Base-by-base conservation (phyloP, 1,140 invertebrate species). In the Ostrea edulis region DNA sequence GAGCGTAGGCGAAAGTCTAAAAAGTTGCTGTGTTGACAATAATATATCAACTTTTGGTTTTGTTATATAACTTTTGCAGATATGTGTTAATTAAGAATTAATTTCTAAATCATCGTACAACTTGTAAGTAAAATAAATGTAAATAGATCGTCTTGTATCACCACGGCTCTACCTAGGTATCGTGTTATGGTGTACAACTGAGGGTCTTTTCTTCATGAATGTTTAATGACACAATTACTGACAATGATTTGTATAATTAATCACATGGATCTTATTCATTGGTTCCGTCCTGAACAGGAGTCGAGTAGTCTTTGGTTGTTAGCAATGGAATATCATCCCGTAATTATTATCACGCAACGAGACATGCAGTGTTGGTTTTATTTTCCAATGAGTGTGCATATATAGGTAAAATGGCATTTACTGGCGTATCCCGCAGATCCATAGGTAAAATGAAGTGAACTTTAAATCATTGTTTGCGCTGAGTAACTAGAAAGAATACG, bases 181-280 rank as follows among this genome's bases (percentile, higher is more conserved):
- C 55, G 55, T 62, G 55, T 62, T 20, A 20, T 12, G 68, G 29
- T 29, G 68, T 77, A 77, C 14, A 77, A 9, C 25, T 3, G 68
- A 8, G 11, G 29, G 35, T 14, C 25, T 9, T 58, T 20, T 35
- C 14, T 25, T 77, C 25, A 77, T 77, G 22, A 77, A 77, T 77
- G 12, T 77, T 77, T 77, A 35, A 77, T 77, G 22, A 77, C 22
- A 77, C 68, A 22, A 77, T 77, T 35, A 77, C 68, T 5, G 25
- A 29, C 29, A 35, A 77, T 35, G 25, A 77, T 29, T 77, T 77
- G 68, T 77, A 77, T 77, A 77, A 77, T 77, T 77, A 77, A 77
- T 77, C 68, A 35, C 68, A 8, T 14, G 35, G 68, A n/a, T 35
- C 25, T 4, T 35, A 25, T 77, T 77, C 5, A 77, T 77, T 35